A percentile compares a stretch with the other conserved stretches of the same genome.
These are phyloP conservation scores for Nematolebias whitei DNA, from an alignment of 2,113 vertebrate genomes.

Conservation along the genomic window DNA sequence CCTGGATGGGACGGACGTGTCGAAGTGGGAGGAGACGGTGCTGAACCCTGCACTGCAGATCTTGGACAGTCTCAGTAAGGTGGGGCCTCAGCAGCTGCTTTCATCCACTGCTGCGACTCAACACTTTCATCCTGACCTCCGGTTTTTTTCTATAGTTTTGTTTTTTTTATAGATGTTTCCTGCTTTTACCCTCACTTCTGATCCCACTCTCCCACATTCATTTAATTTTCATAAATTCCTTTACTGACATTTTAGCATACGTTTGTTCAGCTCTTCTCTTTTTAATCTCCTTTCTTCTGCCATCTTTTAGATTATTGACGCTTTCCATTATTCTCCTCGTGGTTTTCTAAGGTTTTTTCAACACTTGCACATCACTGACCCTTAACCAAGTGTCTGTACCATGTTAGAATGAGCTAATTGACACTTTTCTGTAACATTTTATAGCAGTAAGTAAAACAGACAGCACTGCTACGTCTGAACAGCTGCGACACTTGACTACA, in stretches of 20 bases:
- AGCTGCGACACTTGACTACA: too few species aligned
- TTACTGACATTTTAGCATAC: not conserved
- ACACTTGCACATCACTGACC: too few species aligned
- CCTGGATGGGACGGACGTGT: slow-evolving; percentile 88
- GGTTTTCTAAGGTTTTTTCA: too few species aligned
- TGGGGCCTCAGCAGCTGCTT: slow-evolving; percentile 58
- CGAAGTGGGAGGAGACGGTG: slow-evolving; percentile 87
- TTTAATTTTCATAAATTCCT: not conserved
- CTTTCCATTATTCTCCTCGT: too few species aligned
- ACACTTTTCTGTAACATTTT: not conserved
- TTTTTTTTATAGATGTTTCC: not conserved
- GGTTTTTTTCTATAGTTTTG: not conserved
- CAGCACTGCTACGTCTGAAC: too few species aligned
- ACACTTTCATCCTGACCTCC: not conserved
- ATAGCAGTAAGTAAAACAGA: too few species aligned
- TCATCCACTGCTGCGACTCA: not conserved
- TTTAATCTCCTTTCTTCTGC: too few species aligned
- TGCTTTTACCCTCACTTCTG: not conserved
- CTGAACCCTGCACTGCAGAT: slow-evolving; percentile 90
- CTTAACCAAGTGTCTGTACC: too few species aligned
- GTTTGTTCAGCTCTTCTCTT: not conserved
- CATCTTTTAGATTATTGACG: too few species aligned
- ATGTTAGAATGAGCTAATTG: too few species aligned
- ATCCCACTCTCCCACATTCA: too few species aligned
- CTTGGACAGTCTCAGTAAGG: slow-evolving; percentile 90